Evolutionary conservation across 2,113 vertebrate genomes (phyloP).

Genomic region (Halcyon malimbica): DNA sequence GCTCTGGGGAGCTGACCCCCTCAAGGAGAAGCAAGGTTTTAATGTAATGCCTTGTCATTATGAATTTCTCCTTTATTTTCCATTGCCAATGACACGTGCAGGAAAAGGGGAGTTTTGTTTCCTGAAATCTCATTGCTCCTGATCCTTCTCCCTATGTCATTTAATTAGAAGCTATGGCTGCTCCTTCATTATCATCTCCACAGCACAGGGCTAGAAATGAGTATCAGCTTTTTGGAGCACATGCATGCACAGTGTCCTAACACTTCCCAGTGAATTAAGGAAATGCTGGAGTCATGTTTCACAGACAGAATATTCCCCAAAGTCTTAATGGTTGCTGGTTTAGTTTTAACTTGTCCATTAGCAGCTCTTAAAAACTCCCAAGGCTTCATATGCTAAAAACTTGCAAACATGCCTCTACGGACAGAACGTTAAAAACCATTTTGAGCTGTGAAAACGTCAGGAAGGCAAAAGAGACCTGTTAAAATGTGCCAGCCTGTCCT

Average conservation of each 20-base stretch:
- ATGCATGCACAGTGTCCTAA: neutral
- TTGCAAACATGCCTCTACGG: neutral
- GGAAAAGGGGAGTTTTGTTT: neutral
- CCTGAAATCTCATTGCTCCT: neutral
- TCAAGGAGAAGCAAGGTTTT: neutral
- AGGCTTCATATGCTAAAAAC: neutral
- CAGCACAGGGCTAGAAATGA: neutral
- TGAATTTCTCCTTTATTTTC: neutral
- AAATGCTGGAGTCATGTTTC: neutral
- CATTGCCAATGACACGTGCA: accelerated
- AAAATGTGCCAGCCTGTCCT: neutral
- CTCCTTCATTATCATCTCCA: neutral
- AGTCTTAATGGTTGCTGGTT: neutral
- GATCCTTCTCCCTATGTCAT: neutral
- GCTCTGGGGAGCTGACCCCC: neutral
- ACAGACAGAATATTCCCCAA: neutral
- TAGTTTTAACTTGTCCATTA: conserved; percentile 3
- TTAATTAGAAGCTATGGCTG: neutral
- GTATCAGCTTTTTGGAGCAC: neutral
- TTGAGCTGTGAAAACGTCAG: neutral
- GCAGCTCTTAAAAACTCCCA: neutral
- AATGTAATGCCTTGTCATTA: neutral
- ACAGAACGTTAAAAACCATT: neutral
- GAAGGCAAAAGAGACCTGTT: neutral
- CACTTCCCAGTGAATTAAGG: neutral